Evolutionary conservation across 2,797 vertebrate species (phyloP).

Genomic region (Rhadinocentrus ornatus): DNA sequence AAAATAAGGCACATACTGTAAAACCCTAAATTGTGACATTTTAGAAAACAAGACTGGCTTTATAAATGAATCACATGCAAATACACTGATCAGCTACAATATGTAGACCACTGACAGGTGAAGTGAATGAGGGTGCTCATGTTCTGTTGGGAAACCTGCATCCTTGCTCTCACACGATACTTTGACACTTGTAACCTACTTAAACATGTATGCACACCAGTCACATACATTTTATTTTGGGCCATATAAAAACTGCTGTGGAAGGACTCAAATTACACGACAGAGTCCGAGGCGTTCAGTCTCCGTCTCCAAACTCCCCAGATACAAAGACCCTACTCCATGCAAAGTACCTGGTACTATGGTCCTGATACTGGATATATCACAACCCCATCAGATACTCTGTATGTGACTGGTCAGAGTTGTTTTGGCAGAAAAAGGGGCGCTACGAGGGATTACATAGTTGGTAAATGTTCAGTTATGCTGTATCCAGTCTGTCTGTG

Average conservation of each 20-base stretch:
- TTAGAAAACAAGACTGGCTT: not conserved
- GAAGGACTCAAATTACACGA: not conserved
- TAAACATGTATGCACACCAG: not conserved
- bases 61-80: not conserved
- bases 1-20: not conserved
- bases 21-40: not conserved
- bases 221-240: not conserved
- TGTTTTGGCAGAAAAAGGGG: no score
- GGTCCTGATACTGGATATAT: not conserved
- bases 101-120: not conserved
- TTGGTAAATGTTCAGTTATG: not conserved
- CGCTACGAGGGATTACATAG: not conserved
- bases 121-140: not conserved
- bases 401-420: not conserved
- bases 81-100: not conserved
- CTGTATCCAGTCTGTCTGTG: not conserved
- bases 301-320: not conserved
- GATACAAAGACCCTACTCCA: not conserved
- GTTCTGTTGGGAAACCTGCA: not conserved
- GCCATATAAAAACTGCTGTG: not conserved
- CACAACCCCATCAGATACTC: not conserved
- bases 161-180: not conserved
- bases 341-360: not conserved
- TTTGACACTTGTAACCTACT: not conserved
- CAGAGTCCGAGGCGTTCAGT: not conserved